phyloP scores from a whole-genome alignment of 2,113 vertebrate species.

The Chinchilla lanigera region DNA sequence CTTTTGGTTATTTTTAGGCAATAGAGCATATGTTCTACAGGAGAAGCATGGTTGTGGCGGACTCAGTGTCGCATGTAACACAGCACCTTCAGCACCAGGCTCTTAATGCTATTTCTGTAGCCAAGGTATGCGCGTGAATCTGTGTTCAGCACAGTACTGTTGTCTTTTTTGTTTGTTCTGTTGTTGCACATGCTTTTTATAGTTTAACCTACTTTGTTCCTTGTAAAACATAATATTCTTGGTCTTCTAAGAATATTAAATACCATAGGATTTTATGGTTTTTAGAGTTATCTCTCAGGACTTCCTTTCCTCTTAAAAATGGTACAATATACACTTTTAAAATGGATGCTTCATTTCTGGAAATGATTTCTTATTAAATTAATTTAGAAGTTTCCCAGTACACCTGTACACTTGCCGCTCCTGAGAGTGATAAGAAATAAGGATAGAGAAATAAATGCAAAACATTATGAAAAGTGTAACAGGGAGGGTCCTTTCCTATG shows the following conservation, averaged over 20 bases:
- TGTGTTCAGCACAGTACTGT: background rate
- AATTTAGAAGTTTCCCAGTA: background rate
- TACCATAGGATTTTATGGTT: slow-evolving; percentile 22
- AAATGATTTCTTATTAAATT: slow-evolving; percentile 4
- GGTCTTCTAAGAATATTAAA: too few relatives aligned
- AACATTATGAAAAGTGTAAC: background rate
- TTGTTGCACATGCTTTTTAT: slow-evolving; percentile 43
- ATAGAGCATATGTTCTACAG: slow-evolving; percentile 96
- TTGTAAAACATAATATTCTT: slow-evolving; percentile 15
- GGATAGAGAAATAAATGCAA: background rate
- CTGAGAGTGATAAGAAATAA: background rate
- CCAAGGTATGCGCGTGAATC: slow-evolving; percentile 90
- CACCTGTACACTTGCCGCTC: background rate
- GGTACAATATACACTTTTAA: background rate
- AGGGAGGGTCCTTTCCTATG: background rate
- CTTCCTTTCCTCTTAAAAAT: background rate
- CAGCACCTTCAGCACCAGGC: slow-evolving; percentile 97
- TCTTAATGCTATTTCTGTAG: slow-evolving; percentile 92
- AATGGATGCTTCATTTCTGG: background rate
- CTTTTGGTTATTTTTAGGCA: slow-evolving; percentile 87
- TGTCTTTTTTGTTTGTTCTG: background rate
- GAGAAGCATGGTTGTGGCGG: slow-evolving; percentile 96
- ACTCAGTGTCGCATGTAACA: slow-evolving; percentile 96
- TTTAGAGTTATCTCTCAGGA: background rate
- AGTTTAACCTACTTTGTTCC: background rate